Conservation (phyloP, 2,888 invertebrate genomes). For the Acronicta leporina region DNA sequence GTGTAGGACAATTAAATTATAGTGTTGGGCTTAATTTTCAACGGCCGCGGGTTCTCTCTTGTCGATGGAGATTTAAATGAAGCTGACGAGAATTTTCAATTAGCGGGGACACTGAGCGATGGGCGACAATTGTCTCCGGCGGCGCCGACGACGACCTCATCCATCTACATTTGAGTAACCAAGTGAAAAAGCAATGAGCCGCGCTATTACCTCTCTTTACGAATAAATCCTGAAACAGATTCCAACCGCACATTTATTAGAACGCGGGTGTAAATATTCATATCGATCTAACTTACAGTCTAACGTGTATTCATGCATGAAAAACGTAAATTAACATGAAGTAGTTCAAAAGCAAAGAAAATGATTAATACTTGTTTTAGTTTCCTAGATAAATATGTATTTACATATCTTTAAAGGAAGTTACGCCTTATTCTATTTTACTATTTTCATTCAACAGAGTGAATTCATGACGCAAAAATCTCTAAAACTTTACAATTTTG, state of each 20-base stretch:
- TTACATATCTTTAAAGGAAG: too few species aligned
- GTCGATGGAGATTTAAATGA: slow-evolving; percentile 85
- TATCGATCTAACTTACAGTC: slow-evolving; percentile 1
- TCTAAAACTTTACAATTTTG: background rate
- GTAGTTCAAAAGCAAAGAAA: too few species aligned
- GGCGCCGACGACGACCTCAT: slow-evolving; percentile 80
- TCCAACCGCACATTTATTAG: slow-evolving; percentile 29
- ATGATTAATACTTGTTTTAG: too few species aligned
- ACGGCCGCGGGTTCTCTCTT: slow-evolving; percentile 72
- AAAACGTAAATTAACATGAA: background rate
- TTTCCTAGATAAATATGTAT: too few species aligned
- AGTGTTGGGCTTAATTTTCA: slow-evolving; percentile 71
- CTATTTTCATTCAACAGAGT: too few species aligned
- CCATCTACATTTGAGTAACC: slow-evolving; percentile 87
- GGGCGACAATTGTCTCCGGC: slow-evolving; percentile 84
- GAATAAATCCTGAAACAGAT: slow-evolving; percentile 76
- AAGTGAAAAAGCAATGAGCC: slow-evolving; percentile 87
- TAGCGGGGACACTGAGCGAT: slow-evolving; percentile 87
- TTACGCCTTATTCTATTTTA: too few species aligned
- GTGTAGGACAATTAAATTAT: slow-evolving; percentile 67
- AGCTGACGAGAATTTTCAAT: slow-evolving; percentile 86
- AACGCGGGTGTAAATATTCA: slow-evolving; percentile 19
- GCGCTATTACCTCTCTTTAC: slow-evolving; percentile 84
- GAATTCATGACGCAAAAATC: too few species aligned
- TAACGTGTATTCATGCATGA: slow-evolving; percentile 10